Conservation (phyloP, 2,888 invertebrate species). For the Latheticus oryzae region DNA sequence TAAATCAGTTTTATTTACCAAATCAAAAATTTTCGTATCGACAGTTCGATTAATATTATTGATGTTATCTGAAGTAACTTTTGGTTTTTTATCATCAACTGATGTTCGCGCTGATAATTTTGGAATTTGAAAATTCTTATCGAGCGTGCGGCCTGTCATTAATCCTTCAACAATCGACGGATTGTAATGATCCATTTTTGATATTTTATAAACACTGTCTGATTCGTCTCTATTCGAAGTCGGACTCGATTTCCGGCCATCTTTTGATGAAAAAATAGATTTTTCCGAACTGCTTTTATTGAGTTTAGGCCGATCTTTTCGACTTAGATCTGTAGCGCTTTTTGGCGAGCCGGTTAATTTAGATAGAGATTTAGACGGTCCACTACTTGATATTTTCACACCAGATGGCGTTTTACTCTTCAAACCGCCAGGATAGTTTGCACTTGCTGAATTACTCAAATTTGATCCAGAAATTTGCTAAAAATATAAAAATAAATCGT, state of each 20-base stretch:
- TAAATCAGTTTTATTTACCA: conserved; percentile 38
- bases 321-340: conserved; percentile 70
- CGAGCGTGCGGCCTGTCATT: conserved; percentile 76
- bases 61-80: conserved; percentile 45
- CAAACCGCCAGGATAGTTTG: conserved; percentile 43
- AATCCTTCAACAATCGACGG: conserved; percentile 78
- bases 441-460: conserved; percentile 47
- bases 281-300: conserved; percentile 74
- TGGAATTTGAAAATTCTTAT: conserved; percentile 88
- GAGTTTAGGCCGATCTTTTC: conserved; percentile 73
- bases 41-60: conserved; percentile 58
- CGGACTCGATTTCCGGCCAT: conserved; percentile 76
- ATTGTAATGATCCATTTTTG: conserved; percentile 73
- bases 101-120: conserved; percentile 73
- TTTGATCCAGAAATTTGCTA: conserved; percentile 55
- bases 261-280: conserved; percentile 72
- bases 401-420: conserved; percentile 43
- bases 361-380: conserved; percentile 43
- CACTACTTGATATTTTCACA: conserved; percentile 44
- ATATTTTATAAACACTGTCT: conserved; percentile 74
- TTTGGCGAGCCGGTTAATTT: conserved; percentile 72
- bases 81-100: conserved; percentile 50
- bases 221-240: conserved; percentile 74
- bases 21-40: conserved; percentile 60
- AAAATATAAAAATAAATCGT: conserved; percentile 35